Conservation (phyloP, 2,888 invertebrate species). For the Branchellion lobata region DNA sequence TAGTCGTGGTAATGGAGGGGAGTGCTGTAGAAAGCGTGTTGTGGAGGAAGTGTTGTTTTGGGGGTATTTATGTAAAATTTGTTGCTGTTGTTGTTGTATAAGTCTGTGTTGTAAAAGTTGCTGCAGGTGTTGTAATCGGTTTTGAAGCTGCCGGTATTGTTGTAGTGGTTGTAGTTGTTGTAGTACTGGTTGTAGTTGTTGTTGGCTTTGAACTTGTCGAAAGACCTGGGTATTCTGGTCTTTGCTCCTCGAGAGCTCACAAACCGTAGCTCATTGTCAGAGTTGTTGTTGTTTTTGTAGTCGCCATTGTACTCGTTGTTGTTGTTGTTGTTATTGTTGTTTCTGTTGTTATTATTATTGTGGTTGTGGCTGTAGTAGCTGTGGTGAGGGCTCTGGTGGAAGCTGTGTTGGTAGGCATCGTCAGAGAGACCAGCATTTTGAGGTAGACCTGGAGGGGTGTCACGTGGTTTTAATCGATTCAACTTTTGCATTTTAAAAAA, state of each 20-base stretch:
- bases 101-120: not conserved
- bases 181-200: not conserved
- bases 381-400: not conserved
- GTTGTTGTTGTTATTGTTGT: not conserved
- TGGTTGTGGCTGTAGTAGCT: not conserved
- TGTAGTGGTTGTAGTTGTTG: not conserved
- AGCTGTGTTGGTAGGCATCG: no score
- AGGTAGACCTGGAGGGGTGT: no score
- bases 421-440: no score
- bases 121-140: not conserved
- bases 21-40: not conserved
- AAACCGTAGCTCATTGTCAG: no score
- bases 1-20: not conserved
- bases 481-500: no score
- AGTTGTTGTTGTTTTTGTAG: no score
- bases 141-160: not conserved
- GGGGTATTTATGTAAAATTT: not conserved
- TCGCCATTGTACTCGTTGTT: no score
- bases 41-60: not conserved
- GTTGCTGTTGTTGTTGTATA: not conserved
- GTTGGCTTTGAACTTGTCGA: not conserved
- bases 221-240: not conserved
- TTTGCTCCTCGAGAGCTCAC: not conserved
- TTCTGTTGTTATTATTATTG: not conserved
- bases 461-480: no score